Evolutionary conservation across 2,888 invertebrate genomes (phyloP).

Genomic region (Rhimphoctona megacephalus): DNA sequence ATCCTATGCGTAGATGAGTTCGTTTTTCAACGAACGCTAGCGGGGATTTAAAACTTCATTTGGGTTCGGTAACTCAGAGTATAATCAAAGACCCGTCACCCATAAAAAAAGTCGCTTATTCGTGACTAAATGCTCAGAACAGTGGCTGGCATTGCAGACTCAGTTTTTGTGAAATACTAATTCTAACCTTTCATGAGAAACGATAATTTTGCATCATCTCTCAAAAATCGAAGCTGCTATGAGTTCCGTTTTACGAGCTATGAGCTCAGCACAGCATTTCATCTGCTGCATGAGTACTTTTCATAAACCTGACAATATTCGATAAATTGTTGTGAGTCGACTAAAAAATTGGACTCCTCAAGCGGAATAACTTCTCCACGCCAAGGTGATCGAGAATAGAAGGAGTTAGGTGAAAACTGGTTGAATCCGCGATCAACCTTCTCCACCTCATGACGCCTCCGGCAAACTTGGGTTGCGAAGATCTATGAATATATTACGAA

Average conservation of each 20-base stretch:
- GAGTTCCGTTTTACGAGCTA: background rate
- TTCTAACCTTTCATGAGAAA: background rate
- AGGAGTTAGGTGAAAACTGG: conserved; percentile 38
- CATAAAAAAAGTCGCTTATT: background rate
- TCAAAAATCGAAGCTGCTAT: background rate
- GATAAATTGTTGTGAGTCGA: conserved; percentile 7
- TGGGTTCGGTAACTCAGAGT: conserved; percentile 4
- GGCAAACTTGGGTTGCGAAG: conserved; percentile 73
- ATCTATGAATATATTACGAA: conserved; percentile 83
- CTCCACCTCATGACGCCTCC: conserved; percentile 44
- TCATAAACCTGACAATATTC: background rate
- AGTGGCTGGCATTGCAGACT: background rate
- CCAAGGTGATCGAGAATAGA: conserved; percentile 29
- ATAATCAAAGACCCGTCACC: conserved; percentile 23
- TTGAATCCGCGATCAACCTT: conserved; percentile 46
- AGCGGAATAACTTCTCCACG: background rate
- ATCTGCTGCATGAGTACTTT: background rate
- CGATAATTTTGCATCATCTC: background rate
- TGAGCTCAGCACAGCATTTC: background rate
- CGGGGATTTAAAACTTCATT: conserved; percentile 35
- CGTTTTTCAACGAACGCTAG: conserved; percentile 11
- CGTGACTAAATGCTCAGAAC: background rate
- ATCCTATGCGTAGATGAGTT: conserved; percentile 12
- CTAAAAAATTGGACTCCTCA: background rate
- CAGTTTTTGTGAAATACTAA: background rate